Percentiles rank a stretch among this genome's conserved stretches.
Evolutionary conservation across 2,797 vertebrate species (phyloP).

Genomic region (Monodelphis domestica): DNA sequence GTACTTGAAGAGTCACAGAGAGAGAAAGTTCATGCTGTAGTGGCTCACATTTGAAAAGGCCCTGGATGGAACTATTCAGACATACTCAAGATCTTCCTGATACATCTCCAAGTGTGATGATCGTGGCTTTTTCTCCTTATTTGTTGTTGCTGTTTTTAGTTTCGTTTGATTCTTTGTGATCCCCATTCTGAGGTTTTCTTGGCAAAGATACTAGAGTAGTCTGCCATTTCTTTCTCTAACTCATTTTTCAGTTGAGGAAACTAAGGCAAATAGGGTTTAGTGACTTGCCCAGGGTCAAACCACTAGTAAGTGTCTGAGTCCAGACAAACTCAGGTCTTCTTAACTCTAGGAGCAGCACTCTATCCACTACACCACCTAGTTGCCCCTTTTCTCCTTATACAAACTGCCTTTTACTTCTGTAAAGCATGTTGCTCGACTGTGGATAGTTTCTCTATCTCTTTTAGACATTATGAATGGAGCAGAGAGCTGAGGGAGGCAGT

Average conservation of each 20-base stretch:
- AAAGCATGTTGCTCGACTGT: not conserved
- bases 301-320: too few species aligned
- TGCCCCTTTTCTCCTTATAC: not conserved
- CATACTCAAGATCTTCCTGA: not conserved
- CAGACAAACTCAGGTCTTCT: too few species aligned
- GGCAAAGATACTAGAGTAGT: too few species aligned
- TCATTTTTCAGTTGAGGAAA: too few species aligned
- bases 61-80: not conserved
- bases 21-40: not conserved
- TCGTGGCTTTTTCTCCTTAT: not conserved
- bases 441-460: not conserved
- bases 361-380: too few species aligned
- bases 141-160: too few species aligned
- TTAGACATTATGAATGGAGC: constrained; percentile 17
- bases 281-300: too few species aligned
- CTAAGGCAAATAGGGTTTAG: too few species aligned
- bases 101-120: not conserved
- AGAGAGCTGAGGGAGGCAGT: not conserved
- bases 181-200: too few species aligned
- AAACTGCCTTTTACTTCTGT: not conserved
- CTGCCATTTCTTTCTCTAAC: too few species aligned
- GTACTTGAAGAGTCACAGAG: not conserved
- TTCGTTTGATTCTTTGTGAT: too few species aligned
- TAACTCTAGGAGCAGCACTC: too few species aligned
- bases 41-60: not conserved